phyloP scores from a whole-genome alignment of 2,888 invertebrate genomes.

The Cantharis flavilabris region DNA sequence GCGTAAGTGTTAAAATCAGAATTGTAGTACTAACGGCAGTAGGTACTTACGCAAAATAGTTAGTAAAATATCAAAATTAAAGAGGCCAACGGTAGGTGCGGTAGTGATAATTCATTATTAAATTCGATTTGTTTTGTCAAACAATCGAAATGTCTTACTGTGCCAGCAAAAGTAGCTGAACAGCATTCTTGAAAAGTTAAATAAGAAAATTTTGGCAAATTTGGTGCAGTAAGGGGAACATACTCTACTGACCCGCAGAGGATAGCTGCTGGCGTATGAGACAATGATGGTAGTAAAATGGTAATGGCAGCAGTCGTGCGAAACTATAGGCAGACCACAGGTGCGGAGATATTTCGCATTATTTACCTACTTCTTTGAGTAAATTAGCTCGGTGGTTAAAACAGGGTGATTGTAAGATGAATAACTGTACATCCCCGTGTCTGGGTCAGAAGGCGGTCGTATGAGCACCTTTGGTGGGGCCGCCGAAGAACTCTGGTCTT shows the following conservation, averaged over 20 bases:
- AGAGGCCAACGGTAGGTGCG: conserved; percentile 17
- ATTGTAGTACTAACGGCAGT: background rate
- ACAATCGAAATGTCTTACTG: conserved; percentile 32
- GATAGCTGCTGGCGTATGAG: conserved; percentile 27
- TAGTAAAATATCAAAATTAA: conserved; percentile 9
- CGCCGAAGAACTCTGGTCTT: conserved; percentile 36
- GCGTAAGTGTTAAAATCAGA: background rate
- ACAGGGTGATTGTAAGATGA: conserved; percentile 51
- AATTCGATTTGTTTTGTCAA: conserved; percentile 30
- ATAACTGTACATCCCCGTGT: conserved; percentile 61
- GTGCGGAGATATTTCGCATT: conserved; percentile 46
- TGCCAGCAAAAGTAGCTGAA: conserved; percentile 34
- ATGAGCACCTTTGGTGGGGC: conserved; percentile 42
- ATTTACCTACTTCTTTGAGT: conserved; percentile 46
- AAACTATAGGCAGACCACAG: conserved; percentile 37
- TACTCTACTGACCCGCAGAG: conserved; percentile 38
- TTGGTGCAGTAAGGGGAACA: conserved; percentile 21
- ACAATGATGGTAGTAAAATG: conserved; percentile 33
- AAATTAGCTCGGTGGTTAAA: conserved; percentile 38
- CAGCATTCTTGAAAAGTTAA: conserved; percentile 38
- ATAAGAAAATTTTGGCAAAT: conserved; percentile 35
- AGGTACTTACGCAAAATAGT: background rate
- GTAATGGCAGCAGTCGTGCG: conserved; percentile 32
- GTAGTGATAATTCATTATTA: conserved; percentile 22
- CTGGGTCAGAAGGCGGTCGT: conserved; percentile 63